phyloP scores from a whole-genome alignment of 2,888 invertebrate genomes.

The Eupithecia abbreviata region DNA sequence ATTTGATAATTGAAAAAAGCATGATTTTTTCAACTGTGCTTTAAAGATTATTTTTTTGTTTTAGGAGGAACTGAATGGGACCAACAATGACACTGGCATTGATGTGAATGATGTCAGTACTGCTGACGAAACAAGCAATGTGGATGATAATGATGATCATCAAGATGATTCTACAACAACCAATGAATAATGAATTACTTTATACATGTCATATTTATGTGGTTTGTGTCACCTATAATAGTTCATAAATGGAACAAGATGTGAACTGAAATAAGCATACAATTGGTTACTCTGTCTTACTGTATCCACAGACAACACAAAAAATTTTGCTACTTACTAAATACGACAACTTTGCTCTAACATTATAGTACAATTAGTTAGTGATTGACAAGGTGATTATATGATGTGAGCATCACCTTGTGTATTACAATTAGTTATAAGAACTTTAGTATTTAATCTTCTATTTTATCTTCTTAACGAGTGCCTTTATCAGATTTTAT shows the following conservation, averaged over 20 bases:
- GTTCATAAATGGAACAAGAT: background rate
- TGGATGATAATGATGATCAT: conserved; percentile 60
- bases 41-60: conserved; percentile 29
- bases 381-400: conserved; percentile 4
- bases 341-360: background rate
- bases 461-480: conserved; percentile 9
- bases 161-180: conserved; percentile 46
- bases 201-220: background rate
- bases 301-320: background rate
- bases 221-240: background rate
- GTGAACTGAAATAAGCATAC: background rate
- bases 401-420: conserved; percentile 9
- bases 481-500: conserved; percentile 18
- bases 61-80: conserved; percentile 85
- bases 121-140: conserved; percentile 72
- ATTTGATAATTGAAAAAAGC: no score
- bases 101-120: conserved; percentile 80
- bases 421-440: conserved; percentile 33
- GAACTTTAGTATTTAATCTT: conserved; percentile 17
- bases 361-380: conserved; percentile 10
- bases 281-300: background rate
- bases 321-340: background rate
- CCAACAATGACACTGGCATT: conserved; percentile 82
- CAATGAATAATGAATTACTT: conserved; percentile 41
- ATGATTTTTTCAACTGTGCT: no score